Base-by-base conservation (phyloP, 2,888 invertebrate genomes). In the Diogma glabrata region DNA sequence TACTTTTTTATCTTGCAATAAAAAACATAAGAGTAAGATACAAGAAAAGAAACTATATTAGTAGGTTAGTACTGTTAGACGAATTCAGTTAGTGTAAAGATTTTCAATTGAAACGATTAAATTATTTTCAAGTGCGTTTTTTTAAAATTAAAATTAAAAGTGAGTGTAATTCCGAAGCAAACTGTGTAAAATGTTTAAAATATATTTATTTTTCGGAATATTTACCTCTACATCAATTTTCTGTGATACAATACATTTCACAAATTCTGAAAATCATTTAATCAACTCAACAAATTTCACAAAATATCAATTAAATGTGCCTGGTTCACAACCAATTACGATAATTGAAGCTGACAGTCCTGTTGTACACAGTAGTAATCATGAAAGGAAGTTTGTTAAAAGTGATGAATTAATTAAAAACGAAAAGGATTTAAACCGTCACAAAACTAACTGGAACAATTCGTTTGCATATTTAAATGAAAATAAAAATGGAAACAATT, bases 291-390 rank as follows among this genome's bases (percentile, higher is more conserved):
- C 66, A 57, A 67, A 73, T 51, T 57, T 51, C 16, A 75, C 72
- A 56, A 71, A 73, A 0, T 78, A 76, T 60, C 72, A 75, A 60
- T 58, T 78, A 38, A 71, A 77, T 52, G 75, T 77, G 43, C 77
- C 77, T 2, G 76, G 77, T 54, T 74, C 75, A 23, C 66, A 72
- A 16, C 75, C 78, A 0, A 77, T 79, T 17, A 73, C 77, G 2
- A 76, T 79, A 23, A 69, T 77, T 52, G 79, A 79, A 64, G 73
- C 73, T 22, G 16, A 48, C 33, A n/a, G n/a, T n/a, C n/a, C n/a
- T n/a, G n/a, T n/a, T n/a, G 5, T 14, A 48, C 7, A 33, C n/a
- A 22, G 22, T 16, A 9, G n/a, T 20, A 67, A 65, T 53, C 60
- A 65, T 1, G 52, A 60, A 20, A 64, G 61, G 57, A 59, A 43